Evolutionary conservation across 1,140 invertebrate genomes (phyloP).

Genomic region (Vollenhovia emeryi): DNA sequence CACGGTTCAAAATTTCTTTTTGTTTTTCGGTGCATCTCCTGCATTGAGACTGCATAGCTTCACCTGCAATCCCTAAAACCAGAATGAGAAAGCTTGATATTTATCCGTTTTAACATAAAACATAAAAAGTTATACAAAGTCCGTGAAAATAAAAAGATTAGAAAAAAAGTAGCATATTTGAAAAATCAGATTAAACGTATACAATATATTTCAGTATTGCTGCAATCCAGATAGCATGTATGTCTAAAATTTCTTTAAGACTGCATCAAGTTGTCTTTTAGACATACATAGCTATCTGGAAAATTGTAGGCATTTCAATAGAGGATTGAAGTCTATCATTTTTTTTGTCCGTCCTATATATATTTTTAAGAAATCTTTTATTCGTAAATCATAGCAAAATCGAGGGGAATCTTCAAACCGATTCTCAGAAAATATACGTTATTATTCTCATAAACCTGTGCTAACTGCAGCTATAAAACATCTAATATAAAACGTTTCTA

Average conservation of each 20-base stretch:
- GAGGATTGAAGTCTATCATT: background rate
- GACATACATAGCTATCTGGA: too few relatives aligned
- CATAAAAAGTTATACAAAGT: background rate
- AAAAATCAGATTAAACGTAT: background rate
- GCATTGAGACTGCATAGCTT: background rate
- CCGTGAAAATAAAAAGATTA: background rate
- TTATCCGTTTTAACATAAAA: background rate
- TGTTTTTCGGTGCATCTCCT: constrained; percentile 19
- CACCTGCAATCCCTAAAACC: background rate
- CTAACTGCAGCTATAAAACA: too few relatives aligned
- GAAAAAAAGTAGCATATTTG: background rate
- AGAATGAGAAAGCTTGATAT: background rate
- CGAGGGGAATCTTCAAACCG: background rate
- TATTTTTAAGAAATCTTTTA: background rate
- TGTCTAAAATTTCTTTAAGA: too few relatives aligned
- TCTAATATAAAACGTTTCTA: too few relatives aligned
- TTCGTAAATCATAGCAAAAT: background rate
- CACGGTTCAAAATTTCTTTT: background rate
- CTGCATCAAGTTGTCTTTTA: too few relatives aligned
- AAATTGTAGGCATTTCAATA: background rate
- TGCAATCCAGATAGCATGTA: too few relatives aligned
- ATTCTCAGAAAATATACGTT: too few relatives aligned
- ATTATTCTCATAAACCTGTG: too few relatives aligned
- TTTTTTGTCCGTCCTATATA: background rate
- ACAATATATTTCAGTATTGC: background rate